Evolutionary conservation across 2,113 vertebrate genomes (phyloP).

Genomic region (Catharus bicknelli): DNA sequence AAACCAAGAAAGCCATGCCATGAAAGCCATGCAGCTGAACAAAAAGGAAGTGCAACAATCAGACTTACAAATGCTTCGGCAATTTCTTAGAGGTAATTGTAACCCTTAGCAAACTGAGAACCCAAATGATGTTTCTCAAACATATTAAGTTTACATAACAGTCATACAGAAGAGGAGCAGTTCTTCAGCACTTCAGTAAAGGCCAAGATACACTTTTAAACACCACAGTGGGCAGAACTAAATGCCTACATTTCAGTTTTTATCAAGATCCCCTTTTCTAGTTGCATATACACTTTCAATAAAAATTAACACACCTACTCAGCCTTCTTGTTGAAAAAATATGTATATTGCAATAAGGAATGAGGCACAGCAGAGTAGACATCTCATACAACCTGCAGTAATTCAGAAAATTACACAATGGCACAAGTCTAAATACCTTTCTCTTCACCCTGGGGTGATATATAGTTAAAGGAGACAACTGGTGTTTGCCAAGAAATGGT

Average conservation of each 20-base stretch:
- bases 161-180: background rate
- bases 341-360: background rate
- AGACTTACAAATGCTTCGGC: background rate
- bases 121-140: background rate
- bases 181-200: background rate
- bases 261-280: background rate
- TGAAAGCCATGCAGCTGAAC: background rate
- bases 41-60: background rate
- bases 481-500: background rate
- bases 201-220: background rate
- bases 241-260: background rate
- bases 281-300: background rate
- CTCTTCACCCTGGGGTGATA: background rate
- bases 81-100: background rate
- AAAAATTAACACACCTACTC: background rate
- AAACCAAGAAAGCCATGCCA: background rate
- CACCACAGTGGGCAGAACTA: background rate
- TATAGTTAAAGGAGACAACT: background rate
- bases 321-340: background rate
- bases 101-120: background rate
- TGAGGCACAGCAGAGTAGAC: background rate
- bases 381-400: background rate
- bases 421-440: background rate
- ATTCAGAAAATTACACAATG: background rate
- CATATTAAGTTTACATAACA: background rate